Evolutionary conservation across 1,140 invertebrate genomes (phyloP), one percentile per base, ranked within the genome.

Genomic region (Drosophila kepulauana): DNA sequence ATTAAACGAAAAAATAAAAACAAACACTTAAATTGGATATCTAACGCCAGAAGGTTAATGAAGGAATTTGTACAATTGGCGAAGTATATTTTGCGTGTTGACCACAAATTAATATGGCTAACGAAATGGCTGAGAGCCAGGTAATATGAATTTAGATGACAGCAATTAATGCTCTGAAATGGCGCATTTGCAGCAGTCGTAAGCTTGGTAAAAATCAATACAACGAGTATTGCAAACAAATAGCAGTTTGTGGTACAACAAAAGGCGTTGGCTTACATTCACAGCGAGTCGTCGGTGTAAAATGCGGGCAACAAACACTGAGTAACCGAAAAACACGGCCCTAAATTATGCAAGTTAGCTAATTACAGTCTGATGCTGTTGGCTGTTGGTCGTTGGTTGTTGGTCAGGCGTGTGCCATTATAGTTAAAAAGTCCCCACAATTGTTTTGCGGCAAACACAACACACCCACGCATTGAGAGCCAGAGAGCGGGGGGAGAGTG

Each of bases 271-370:
- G 38, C 57, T 35, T 61, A 63, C 43, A 46, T 16, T 56, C 45
- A 10, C 0, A 33, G 49, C 10, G 10, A 56, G 63, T 33, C 20
- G 20, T 25, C 51, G 56, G 25, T 65, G 63, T 65, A 57, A 49
- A 62, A 62, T 15, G 25, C 59, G 33, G 33, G 30, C n/a, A 20
- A 28, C 46, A 16, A 25, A 63, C 33, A 71, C 43, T 41, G 49
- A 48, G 46, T 33, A 41, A 59, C 54, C 64, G 20, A 20, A 62
- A 33, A 68, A 52, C 70, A 63, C 35, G 49, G 48, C 43, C 65
- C 49, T 75, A 70, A 80, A 82, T 87, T 87, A 81, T 81, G 77
- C 84, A 88, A 70, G 78, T 78, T 84, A 43, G 67, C 63, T 87
- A 87, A 88, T 87, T 82, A 88, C 73, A 88, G 61, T 69, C 64